A percentile compares a stretch with the other conserved stretches of the same genome.
phyloP scores from a whole-genome alignment of 2,888 invertebrate genomes.

The Callinectes sapidus region DNA sequence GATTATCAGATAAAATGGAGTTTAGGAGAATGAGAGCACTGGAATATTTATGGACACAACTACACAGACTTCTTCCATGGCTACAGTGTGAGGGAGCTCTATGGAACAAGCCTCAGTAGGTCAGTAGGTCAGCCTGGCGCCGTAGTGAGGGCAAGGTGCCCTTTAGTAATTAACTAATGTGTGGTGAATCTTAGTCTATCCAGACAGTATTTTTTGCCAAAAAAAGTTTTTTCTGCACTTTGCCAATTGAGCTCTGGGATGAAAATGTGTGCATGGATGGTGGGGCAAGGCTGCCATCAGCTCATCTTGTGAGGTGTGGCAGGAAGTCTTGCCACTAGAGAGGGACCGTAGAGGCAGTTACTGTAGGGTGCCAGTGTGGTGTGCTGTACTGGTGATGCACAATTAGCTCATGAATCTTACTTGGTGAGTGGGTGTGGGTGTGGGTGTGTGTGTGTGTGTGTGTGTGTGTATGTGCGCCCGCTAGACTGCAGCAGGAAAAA shows the following conservation, averaged over 20 bases:
- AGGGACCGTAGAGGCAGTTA: background rate
- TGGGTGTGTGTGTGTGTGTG: background rate
- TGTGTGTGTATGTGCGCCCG: background rate
- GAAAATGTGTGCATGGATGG: background rate
- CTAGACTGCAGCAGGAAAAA: background rate
- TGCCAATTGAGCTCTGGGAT: background rate
- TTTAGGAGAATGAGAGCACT: background rate
- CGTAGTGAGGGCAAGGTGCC: background rate
- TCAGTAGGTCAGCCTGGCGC: background rate
- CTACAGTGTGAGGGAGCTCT: background rate
- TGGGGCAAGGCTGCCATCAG: background rate
- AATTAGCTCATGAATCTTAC: background rate
- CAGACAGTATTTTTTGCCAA: conserved; percentile 12
- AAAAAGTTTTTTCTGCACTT: background rate
- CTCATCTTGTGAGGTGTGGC: background rate
- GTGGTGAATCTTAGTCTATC: background rate
- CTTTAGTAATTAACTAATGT: background rate
- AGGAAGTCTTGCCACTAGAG: background rate
- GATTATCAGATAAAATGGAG: background rate
- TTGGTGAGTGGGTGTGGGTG: background rate
- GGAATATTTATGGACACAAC: background rate
- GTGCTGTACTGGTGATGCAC: background rate
- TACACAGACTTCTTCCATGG: background rate
- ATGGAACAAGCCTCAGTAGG: background rate
- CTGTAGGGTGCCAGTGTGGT: background rate